Evolutionary conservation across 2,888 invertebrate species (phyloP), one percentile per base, ranked within the genome.

Genomic region (Leptinotarsa haldemani): DNA sequence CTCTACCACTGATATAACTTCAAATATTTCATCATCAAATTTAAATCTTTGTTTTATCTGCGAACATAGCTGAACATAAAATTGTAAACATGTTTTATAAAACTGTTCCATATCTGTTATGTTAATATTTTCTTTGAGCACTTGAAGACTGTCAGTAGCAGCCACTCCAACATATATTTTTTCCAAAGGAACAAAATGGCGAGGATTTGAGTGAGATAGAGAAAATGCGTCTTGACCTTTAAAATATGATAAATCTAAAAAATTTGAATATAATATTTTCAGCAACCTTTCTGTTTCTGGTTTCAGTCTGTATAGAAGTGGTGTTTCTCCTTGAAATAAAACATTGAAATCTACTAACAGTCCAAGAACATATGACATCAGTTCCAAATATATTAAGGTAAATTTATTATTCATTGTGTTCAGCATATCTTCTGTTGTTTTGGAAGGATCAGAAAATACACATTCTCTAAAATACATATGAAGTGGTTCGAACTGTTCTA

Each of bases 1-100:
- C 9, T 71, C 65, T 16, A 71, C 65, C 30, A 71, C 16, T 9
- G 40, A 52, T 56, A 71, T 71, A 53, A 70, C 40, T 48, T 70
- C 52, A 52, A 70, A 70, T 46, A 71, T 16, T 53, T 30, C 22
- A 71, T 71, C 65, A 56, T 65, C 65, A 71, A 71, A 71, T 46
- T 65, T 22, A 18, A 65, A 53, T 47, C 40, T 53, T 47, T 58
- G 4, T 56, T 71, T 71, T 56, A 71, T 65, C 46, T 70, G 25
- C 5, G 70, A 30, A 20, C n/a, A n/a, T 20, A 70, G 65, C 64
- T 70, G 25, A 18, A 70, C 65, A 58, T 71, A 58, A 65, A 65
- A 71, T 69, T 69, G 20, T 40, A 47, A 47, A 46, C 58, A 69
- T 40, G 58, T 69, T 47, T 69, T 18, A 63, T 61, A 69, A n/a